phyloP scores from a whole-genome alignment of 2,888 invertebrate species.

The Clivina fossor region DNA sequence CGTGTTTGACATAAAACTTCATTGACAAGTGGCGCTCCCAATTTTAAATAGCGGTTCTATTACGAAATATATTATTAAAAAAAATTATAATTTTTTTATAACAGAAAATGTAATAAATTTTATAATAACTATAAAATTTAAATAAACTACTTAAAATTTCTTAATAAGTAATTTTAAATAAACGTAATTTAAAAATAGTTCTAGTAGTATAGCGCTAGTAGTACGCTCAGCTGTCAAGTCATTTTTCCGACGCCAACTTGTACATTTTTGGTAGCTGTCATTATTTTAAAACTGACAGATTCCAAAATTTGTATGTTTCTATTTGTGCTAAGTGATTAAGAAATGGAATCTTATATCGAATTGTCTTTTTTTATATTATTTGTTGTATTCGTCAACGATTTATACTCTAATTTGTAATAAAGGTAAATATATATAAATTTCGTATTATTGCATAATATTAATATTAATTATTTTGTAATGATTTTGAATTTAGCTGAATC shows the following conservation, averaged over 20 bases:
- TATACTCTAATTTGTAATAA: slow-evolving; percentile 18
- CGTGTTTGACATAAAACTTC: too few species aligned
- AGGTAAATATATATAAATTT: slow-evolving; percentile 28
- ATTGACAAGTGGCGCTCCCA: too few species aligned
- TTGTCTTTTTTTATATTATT: slow-evolving; percentile 1
- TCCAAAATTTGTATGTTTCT: slow-evolving; percentile 13
- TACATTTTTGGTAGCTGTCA: too few species aligned
- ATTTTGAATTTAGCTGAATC: slow-evolving; percentile 17
- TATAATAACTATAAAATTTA: too few species aligned
- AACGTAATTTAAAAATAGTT: too few species aligned
- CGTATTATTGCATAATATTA: slow-evolving; percentile 19
- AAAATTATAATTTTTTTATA: too few species aligned
- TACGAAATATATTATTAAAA: too few species aligned
- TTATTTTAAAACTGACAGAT: slow-evolving; percentile 17
- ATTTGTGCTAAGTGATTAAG: slow-evolving; percentile 8
- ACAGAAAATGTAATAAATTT: too few species aligned
- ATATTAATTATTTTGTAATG: neutral
- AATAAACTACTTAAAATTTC: too few species aligned
- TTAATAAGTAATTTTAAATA: too few species aligned
- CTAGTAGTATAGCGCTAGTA: too few species aligned
- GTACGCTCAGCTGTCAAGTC: neutral
- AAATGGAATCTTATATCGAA: slow-evolving; percentile 13
- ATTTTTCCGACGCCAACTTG: slow-evolving; percentile 13
- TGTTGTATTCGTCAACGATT: neutral
- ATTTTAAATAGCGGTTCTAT: too few species aligned